Evolutionary conservation across 2,888 invertebrate genomes (phyloP).

Genomic region (Autographa pulchrina): DNA sequence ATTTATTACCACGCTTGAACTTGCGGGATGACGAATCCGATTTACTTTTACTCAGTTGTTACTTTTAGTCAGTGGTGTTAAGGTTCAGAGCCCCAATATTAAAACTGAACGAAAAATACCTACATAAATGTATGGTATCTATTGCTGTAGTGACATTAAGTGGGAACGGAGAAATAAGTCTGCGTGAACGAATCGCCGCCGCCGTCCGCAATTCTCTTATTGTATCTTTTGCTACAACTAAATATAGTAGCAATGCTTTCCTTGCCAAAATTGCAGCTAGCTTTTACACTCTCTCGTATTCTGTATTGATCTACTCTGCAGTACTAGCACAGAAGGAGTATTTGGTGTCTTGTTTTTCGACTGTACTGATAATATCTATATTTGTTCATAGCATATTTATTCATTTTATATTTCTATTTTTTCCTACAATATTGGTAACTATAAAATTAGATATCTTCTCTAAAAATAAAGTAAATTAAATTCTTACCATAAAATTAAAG

Average conservation of each 20-base stretch:
- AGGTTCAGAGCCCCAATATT: background rate
- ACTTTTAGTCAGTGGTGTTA: background rate
- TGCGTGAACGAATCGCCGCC: background rate
- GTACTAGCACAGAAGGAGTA: background rate
- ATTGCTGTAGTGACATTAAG: background rate
- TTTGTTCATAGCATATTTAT: too few species aligned
- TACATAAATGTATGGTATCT: background rate
- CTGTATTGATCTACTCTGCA: constrained; percentile 4
- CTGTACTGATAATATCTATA: too few species aligned
- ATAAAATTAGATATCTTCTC: background rate
- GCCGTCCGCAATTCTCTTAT: constrained; percentile 4
- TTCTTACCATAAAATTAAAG: background rate
- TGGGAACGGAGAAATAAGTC: background rate
- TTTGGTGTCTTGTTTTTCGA: background rate
- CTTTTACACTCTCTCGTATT: background rate
- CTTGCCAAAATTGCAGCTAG: constrained; percentile 1
- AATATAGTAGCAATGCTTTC: constrained; percentile 4
- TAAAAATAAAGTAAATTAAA: background rate
- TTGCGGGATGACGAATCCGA: too few species aligned
- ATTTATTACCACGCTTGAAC: too few species aligned
- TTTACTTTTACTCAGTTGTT: background rate
- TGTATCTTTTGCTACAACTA: background rate
- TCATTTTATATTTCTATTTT: too few species aligned
- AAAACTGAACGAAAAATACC: too few species aligned
- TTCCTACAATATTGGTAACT: too few species aligned